Conservation (phyloP, 2,113 vertebrate species). For the Hydrochoerus hydrochaeris region DNA sequence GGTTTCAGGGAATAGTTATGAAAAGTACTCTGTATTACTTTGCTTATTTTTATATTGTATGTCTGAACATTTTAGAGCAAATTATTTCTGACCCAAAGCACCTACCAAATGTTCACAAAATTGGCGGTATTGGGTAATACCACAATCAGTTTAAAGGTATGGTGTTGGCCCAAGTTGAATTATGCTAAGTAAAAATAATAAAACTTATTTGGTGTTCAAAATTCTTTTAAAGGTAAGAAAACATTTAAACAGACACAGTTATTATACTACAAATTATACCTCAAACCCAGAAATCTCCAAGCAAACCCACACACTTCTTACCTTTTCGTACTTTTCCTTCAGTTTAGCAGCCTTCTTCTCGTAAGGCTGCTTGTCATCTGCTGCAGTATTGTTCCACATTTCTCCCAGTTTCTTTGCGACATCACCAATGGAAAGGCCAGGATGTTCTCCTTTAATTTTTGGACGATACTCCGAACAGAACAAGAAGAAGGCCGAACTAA, state of each 20-base stretch:
- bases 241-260: background rate
- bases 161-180: background rate
- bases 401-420: slow-evolving; percentile 97
- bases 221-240: background rate
- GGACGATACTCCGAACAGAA: slow-evolving; percentile 97
- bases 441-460: slow-evolving; percentile 95
- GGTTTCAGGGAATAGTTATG: background rate
- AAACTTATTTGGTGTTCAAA: background rate
- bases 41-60: background rate
- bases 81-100: background rate
- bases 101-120: background rate
- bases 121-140: background rate
- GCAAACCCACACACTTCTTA: slow-evolving; percentile 73
- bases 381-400: slow-evolving; percentile 96
- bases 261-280: background rate
- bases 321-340: slow-evolving; percentile 99
- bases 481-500: slow-evolving; percentile 98
- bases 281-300: background rate
- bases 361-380: slow-evolving; percentile 96
- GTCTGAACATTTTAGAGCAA: background rate
- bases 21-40: background rate
- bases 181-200: background rate
- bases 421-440: slow-evolving; percentile 94
- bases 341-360: slow-evolving; percentile 97
- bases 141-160: background rate